Percentiles rank a stretch among this genome's conserved stretches.
These are phyloP conservation scores for Muscicapa striata DNA, from an alignment of 2,797 vertebrate species.

Conservation along the genomic window DNA sequence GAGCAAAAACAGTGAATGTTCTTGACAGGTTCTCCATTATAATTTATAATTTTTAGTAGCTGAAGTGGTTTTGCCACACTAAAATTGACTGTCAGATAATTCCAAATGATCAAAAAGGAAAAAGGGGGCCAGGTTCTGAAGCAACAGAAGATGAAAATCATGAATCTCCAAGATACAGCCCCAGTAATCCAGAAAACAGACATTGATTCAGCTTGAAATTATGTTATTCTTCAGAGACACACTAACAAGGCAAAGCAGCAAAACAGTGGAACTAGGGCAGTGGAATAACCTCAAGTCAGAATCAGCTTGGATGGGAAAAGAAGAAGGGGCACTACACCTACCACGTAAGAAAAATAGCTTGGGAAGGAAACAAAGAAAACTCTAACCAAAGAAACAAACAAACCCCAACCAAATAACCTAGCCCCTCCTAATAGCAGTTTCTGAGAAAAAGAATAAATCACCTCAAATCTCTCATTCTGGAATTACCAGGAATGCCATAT, in stretches of 20 bases:
- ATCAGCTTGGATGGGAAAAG: background rate
- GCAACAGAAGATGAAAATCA: background rate
- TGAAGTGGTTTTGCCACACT: background rate
- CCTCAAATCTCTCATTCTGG: background rate
- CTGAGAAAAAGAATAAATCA: background rate
- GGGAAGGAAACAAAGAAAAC: no score
- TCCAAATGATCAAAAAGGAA: background rate
- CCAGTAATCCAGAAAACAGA: background rate
- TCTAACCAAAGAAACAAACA: background rate
- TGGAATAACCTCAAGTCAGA: background rate
- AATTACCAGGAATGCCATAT: background rate
- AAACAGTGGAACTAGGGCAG: background rate
- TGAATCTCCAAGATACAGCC: background rate
- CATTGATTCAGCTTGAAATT: background rate
- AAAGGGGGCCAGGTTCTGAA: background rate
- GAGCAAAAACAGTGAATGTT: background rate
- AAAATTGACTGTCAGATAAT: background rate
- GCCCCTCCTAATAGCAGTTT: background rate
- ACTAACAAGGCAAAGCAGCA: background rate
- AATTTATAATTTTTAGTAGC: background rate
- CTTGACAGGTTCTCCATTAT: background rate
- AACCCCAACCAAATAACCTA: background rate
- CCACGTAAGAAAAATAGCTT: background rate
- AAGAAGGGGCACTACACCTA: background rate
- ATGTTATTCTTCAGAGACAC: background rate